These are phyloP conservation scores for Thymallus thymallus DNA, from an alignment of 2,113 vertebrate genomes.

Conservation along the genomic window DNA sequence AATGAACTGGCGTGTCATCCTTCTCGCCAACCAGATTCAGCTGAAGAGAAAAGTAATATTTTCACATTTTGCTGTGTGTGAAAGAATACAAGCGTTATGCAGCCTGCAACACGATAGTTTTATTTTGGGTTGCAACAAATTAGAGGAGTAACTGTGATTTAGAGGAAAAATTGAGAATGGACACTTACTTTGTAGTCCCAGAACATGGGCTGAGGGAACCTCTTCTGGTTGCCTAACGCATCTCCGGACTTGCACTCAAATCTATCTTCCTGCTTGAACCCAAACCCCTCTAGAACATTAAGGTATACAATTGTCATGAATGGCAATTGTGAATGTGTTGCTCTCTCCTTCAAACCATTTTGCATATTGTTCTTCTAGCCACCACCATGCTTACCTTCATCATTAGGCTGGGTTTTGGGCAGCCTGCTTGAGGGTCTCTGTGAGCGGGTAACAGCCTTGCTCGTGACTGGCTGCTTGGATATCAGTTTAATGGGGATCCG, in stretches of 20 bases:
- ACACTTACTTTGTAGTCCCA: conserved; percentile 93
- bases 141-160: too few species aligned
- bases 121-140: too few species aligned
- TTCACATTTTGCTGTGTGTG: too few species aligned
- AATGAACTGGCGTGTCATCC: conserved; percentile 93
- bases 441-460: conserved; percentile 78
- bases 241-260: conserved; percentile 93
- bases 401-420: conserved; percentile 80
- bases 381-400: conserved; percentile 77
- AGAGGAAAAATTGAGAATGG: not conserved
- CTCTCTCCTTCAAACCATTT: too few species aligned
- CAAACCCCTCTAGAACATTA: conserved; percentile 80
- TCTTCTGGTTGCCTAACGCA: conserved; percentile 82
- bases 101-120: not conserved
- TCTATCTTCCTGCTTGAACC: conserved; percentile 88
- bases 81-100: not conserved
- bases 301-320: too few species aligned
- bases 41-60: conserved; percentile 62
- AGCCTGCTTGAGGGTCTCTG: conserved; percentile 79
- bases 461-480: conserved; percentile 88
- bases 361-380: too few species aligned
- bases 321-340: too few species aligned
- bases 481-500: conserved; percentile 97
- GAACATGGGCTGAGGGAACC: conserved; percentile 86
- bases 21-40: conserved; percentile 92